Base-by-base conservation (phyloP, 2,888 invertebrate species). In the Globia sparganii region DNA sequence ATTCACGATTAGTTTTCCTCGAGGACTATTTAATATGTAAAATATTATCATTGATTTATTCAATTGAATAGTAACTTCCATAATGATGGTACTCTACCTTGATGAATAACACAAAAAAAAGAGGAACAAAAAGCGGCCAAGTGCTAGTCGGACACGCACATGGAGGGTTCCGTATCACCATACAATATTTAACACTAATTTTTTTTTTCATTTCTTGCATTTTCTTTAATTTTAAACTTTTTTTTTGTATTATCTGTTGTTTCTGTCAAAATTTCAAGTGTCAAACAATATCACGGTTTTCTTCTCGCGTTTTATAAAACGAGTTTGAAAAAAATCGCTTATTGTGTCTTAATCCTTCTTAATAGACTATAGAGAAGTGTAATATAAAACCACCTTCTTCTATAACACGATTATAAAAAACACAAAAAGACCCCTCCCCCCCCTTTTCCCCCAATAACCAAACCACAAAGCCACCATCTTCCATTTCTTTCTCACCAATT, bases 401-500 rank as follows among this genome's bases (percentile, higher is more conserved):
- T 28, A 13, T 4, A 15, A 25, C n/a, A n/a, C n/a, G 43, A 46
- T 31, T 0, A 11, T 6, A 28, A 28, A 40, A 21, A 5, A 37
- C 37, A 18, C 21, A 4, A 1, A 40, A 13, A 28, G 4, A 13
- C 46, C 46, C n/a, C 40, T 2, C 2, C 0, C 13, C 13, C 31
- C 25, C 4, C 2, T 18, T 25, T 0, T 31, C 58, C 37, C 15
- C 13, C 34, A 56, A 69, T 53, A 78, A 61, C 46, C 15, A 71
- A 71, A 74, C 65, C 40, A 46, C 43, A 70, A 74, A 81, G 40
- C 85, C 53, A 61, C 34, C 28, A 56, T n/a, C 56, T 28, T 21
- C 46, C 34, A 49, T 58, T 62, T 56, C 21, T 81, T 67, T 53
- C 53, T 6, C 49, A 58, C 56, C 87, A 80, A 86, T 87, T 85